Base-by-base conservation (phyloP, 2,797 vertebrate genomes). In the Rallus crepitans region DNA sequence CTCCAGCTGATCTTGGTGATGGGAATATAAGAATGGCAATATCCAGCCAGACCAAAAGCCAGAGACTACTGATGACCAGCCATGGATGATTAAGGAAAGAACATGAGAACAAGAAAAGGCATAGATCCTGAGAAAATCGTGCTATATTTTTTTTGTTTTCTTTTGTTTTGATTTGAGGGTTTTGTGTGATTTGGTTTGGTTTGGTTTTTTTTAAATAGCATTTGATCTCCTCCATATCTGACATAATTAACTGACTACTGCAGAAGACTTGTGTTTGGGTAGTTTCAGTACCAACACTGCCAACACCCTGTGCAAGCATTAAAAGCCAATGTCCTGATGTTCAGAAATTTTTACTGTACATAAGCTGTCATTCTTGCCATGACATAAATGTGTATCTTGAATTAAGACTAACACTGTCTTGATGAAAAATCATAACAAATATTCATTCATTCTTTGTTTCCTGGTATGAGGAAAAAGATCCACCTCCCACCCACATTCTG, bases 401-500 rank as follows among this genome's bases (percentile, higher is more conserved):
- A 53, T 64, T 93, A 86, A 88, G 15, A 18, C 48, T 84, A 95
- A 53, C 42, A 70, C n/a, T 56, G 69, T 35, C 88, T 94, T 86
- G 59, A 96, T 78, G 89, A 94, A 95, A 91, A 89, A 86, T 55
- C 71, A 3, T 83, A 91, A 85, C 87, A 94, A 90, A 95, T 91
- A 78, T 48, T 94, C 85, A 94, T 94, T 96, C 87, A 95, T 69
- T 48, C 76, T 92, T 92, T 94, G 76, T 88, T 93, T 96, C 89
- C 80, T 77, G 70, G 63, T 88, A 88, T 56, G 85, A 95, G 66
- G 53, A 82, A 85, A 73, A 79, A 95, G 91, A 95, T 82, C 84
- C 80, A 91, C 94, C 93, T 95, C 90, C 94, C 92, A 92, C 90
- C 95, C 90, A 94, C 95, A 40, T 82, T 95, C 93, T 90, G 85